Conservation (phyloP, 1,140 invertebrate species). For the Teleopsis dalmanni region DNA sequence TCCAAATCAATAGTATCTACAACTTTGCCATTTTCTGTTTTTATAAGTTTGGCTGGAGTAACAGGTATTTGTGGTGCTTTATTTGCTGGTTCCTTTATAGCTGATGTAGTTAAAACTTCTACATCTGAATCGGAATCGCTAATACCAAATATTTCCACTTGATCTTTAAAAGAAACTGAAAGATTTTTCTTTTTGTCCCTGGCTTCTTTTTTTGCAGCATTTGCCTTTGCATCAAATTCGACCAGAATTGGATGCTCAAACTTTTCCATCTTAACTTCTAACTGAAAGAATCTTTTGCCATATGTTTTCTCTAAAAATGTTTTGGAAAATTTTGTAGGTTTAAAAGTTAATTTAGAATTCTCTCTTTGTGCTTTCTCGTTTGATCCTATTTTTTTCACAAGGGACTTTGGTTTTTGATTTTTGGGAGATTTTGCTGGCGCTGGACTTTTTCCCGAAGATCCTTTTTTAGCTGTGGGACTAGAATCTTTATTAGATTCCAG, state of each 20-base stretch:
- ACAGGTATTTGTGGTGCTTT: neutral
- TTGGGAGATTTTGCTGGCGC: too few relatives aligned
- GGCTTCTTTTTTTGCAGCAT: neutral
- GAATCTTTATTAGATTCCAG: too few relatives aligned
- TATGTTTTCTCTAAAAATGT: slow-evolving; percentile 10
- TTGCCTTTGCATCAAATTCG: slow-evolving; percentile 6
- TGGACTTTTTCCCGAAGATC: too few relatives aligned
- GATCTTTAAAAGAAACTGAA: slow-evolving; percentile 16
- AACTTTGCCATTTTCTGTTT: slow-evolving; percentile 15
- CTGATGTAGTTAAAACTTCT: slow-evolving; percentile 1
- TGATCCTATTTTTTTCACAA: neutral
- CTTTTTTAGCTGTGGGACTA: too few relatives aligned
- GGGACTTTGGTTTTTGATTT: neutral
- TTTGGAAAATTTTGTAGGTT: slow-evolving; percentile 10
- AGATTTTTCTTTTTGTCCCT: slow-evolving; percentile 13
- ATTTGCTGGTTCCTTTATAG: neutral
- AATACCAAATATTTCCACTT: slow-evolving; percentile 17
- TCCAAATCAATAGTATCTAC: slow-evolving; percentile 13
- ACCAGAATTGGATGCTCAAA: slow-evolving; percentile 11
- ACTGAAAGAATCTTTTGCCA: slow-evolving; percentile 11
- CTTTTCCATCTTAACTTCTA: slow-evolving; percentile 6
- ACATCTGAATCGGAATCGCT: slow-evolving; percentile 7
- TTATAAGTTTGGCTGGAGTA: slow-evolving; percentile 11
- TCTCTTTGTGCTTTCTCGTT: too few relatives aligned
- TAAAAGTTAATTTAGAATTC: slow-evolving; percentile 7